Base-by-base conservation (phyloP, 2,113 vertebrate species). In the Nibea coibor region DNA sequence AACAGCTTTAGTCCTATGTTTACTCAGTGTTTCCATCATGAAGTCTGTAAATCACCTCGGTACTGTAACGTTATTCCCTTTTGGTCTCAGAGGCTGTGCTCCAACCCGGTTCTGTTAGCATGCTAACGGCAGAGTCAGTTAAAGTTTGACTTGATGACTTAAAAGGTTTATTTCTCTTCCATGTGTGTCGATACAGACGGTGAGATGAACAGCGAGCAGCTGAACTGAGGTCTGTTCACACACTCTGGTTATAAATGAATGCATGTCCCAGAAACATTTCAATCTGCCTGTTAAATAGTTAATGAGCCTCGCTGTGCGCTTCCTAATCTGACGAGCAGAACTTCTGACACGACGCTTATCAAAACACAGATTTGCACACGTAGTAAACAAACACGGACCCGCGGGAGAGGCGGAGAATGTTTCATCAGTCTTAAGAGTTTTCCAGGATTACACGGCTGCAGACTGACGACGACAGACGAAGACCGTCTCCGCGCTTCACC, bases 251-350 rank as follows among this genome's bases (percentile, higher is more conserved):
- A 61, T 77, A 90, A 91, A 88, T 84, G 24, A 89, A 90, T 88
- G 74, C 64, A 31, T 87, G 88, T 90, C 91, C 91, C 77, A 91
- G 92, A 91, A 94, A 93, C 51, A 81, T 82, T 90, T 90, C 81
- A 91, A 86, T 92, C 90, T 90, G 83, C 83, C 76, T 78, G 59
- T 83, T 94, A 83, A 94, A 94, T 93, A 92, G 75, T 94, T 92
- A 90, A 94, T 91, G 87, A 92, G 89, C 80, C 81, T 63, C 84
- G 78, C 73, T 65, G 67, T 64, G 58, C 58, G 69, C 80, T 83
- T 75, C 78, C 64, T 90, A 89, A 92, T 87, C 84, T 82, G 84
- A 94, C 84, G 83, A 89, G 87, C 81, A 92, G 81, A 88, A 87
- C 80, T 87, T 91, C 85, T 90, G 92, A 94, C 90, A 88, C 78